Evolutionary conservation across 2,888 invertebrate species (phyloP).

Genomic region (Spilosoma lubricipeda): DNA sequence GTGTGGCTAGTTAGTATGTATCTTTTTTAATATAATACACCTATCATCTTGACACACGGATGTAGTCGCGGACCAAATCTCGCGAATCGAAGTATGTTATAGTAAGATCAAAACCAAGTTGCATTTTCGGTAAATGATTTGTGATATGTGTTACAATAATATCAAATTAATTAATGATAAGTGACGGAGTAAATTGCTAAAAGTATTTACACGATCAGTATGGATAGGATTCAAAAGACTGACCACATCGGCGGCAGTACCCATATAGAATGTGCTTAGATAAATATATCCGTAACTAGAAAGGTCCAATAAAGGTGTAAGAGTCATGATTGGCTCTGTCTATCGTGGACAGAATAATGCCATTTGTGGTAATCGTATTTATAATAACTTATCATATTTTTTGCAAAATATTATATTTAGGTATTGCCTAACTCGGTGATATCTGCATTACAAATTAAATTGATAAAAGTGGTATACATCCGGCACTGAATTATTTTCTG

Average conservation of each 20-base stretch:
- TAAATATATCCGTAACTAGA: background rate
- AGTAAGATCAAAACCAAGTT: no score
- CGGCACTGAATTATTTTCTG: background rate
- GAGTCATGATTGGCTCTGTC: background rate
- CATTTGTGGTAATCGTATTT: background rate
- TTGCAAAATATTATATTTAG: background rate
- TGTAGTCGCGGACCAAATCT: no score
- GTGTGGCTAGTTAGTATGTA: no score
- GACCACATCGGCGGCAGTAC: background rate
- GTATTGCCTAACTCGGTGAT: background rate
- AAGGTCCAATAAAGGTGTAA: background rate
- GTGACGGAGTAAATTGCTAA: no score
- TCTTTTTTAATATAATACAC: no score
- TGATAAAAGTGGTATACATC: slow-evolving; percentile 3
- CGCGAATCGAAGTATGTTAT: no score
- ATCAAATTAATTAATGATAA: no score
- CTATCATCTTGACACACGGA: no score
- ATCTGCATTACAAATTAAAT: slow-evolving; percentile 8
- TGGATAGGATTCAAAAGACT: no score
- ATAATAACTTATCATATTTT: background rate
- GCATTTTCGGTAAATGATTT: no score
- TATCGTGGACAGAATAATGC: background rate
- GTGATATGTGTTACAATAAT: no score
- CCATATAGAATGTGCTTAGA: background rate
- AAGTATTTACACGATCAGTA: no score